phyloP scores from a whole-genome alignment of 2,888 invertebrate genomes.

The Chalcosyrphus nemorum region DNA sequence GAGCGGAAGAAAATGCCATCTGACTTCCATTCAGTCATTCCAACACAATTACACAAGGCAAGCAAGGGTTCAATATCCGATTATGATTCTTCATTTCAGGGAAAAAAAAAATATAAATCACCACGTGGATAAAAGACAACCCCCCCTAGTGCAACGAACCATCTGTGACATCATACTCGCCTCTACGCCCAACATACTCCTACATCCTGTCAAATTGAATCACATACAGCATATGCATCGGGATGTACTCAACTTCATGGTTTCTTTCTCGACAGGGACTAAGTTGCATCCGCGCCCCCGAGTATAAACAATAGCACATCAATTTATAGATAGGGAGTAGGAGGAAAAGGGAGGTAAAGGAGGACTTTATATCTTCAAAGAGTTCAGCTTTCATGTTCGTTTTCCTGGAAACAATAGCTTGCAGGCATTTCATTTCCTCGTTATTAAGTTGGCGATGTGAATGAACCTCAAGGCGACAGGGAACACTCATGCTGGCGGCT shows the following conservation, averaged over 20 bases:
- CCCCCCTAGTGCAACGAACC: conserved; percentile 15
- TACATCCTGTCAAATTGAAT: conserved; percentile 49
- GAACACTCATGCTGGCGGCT: neutral
- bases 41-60: neutral
- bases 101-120: conserved; percentile 1
- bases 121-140: conserved; percentile 12
- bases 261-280: conserved; percentile 43
- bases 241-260: conserved; percentile 31
- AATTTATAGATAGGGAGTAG: conserved; percentile 32
- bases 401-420: conserved; percentile 45
- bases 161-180: conserved; percentile 31
- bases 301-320: conserved; percentile 42
- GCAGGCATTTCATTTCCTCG: conserved; percentile 30
- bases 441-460: conserved; percentile 46
- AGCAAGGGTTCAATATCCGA: conserved; percentile 55
- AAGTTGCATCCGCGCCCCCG: neutral
- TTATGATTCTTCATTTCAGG: conserved; percentile 16
- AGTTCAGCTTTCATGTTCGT: conserved; percentile 44
- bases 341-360: too few relatives aligned
- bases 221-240: conserved; percentile 14
- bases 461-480: conserved; percentile 30
- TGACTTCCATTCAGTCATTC: conserved; percentile 17
- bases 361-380: conserved; percentile 32
- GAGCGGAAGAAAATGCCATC: conserved; percentile 8
- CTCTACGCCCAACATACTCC: neutral